Percentiles rank a stretch among this genome's conserved stretches.
phyloP scores from a whole-genome alignment of 2,888 invertebrate species.

The Coleophora flavipennella region DNA sequence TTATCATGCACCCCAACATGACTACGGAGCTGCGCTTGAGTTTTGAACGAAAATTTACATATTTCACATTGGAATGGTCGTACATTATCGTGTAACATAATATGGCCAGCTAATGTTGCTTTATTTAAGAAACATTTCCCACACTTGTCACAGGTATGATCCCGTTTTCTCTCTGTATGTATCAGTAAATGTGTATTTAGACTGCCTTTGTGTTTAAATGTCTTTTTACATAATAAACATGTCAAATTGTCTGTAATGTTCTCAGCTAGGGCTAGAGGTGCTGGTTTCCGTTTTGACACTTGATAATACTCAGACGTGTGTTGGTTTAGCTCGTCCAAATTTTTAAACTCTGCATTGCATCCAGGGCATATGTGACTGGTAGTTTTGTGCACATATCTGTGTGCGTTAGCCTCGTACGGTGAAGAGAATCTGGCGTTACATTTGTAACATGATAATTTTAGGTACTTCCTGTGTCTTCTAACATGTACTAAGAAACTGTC shows the following conservation, averaged over 20 bases:
- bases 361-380: slow-evolving; percentile 34
- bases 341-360: slow-evolving; percentile 36
- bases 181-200: slow-evolving; percentile 67
- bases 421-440: slow-evolving; percentile 24
- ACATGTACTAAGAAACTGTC: slow-evolving; percentile 67
- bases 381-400: slow-evolving; percentile 25
- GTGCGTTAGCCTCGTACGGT: slow-evolving; percentile 20
- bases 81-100: slow-evolving; percentile 36
- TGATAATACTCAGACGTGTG: slow-evolving; percentile 33
- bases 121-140: slow-evolving; percentile 18
- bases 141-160: slow-evolving; percentile 42
- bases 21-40: slow-evolving; percentile 23
- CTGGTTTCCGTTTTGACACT: slow-evolving; percentile 23
- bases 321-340: slow-evolving; percentile 25
- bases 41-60: slow-evolving; percentile 42
- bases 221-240: slow-evolving; percentile 42
- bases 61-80: slow-evolving; percentile 47
- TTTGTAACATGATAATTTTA: slow-evolving; percentile 62
- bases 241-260: slow-evolving; percentile 25
- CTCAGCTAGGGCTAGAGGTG: slow-evolving; percentile 11
- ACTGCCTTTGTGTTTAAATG: slow-evolving; percentile 32
- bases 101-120: slow-evolving; percentile 32
- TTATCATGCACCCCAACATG: slow-evolving; percentile 38
- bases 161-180: slow-evolving; percentile 56
- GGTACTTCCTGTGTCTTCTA: slow-evolving; percentile 70